Evolutionary conservation across 1,140 invertebrate species (phyloP).

Genomic region (Pogonomyrmex californicus): DNA sequence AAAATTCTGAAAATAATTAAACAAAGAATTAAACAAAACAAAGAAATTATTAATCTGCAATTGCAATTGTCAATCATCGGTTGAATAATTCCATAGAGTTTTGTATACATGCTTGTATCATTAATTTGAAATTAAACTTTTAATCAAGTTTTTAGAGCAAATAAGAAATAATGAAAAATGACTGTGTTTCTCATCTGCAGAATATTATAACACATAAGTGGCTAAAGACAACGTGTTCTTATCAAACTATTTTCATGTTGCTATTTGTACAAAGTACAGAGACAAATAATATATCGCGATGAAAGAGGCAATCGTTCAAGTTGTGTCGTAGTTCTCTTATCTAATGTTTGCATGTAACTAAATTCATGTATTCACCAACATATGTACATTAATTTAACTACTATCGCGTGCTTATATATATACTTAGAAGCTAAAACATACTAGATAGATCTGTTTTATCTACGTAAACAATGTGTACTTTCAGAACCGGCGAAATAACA

Average conservation of each 20-base stretch:
- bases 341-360: conserved; percentile 29
- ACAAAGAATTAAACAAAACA: background rate
- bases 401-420: conserved; percentile 33
- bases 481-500: conserved; percentile 14
- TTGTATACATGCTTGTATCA: background rate
- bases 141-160: background rate
- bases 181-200: background rate
- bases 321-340: background rate
- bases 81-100: background rate
- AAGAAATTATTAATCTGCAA: background rate
- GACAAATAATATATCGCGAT: conserved; percentile 43
- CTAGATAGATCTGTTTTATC: conserved; percentile 33
- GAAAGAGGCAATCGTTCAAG: conserved; percentile 38
- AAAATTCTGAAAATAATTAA: conserved; percentile 19
- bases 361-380: conserved; percentile 28
- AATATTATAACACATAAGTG: conserved; percentile 48
- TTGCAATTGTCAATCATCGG: background rate
- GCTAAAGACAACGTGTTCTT: conserved; percentile 43
- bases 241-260: conserved; percentile 44
- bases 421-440: background rate
- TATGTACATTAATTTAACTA: conserved; percentile 57
- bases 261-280: conserved; percentile 1
- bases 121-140: conserved; percentile 7
- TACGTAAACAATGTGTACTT: conserved; percentile 68
- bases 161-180: background rate